Conservation (phyloP, 2,113 vertebrate species). For the Sclerurus mexicanus region DNA sequence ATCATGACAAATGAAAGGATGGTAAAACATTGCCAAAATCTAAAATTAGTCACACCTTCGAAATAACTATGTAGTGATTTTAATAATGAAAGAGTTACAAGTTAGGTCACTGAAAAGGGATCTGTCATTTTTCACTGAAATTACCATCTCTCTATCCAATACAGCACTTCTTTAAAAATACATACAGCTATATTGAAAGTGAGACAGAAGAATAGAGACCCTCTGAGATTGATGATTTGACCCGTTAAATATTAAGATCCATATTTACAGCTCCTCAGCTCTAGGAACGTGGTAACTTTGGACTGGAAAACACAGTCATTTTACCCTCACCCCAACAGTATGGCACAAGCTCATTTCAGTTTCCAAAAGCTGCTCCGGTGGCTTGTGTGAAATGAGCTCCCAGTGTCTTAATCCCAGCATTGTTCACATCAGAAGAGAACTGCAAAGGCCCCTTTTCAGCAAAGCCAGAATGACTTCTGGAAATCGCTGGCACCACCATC, state of each 20-base stretch:
- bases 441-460: background rate
- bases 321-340: background rate
- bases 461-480: background rate
- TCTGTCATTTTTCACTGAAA: slow-evolving; percentile 71
- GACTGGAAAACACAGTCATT: background rate
- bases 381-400: background rate
- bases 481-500: background rate
- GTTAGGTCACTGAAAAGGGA: slow-evolving; percentile 51
- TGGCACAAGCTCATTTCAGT: background rate
- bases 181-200: slow-evolving; percentile 44
- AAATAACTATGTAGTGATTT: slow-evolving; percentile 52
- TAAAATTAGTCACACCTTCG: slow-evolving; percentile 68
- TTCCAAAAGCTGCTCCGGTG: background rate
- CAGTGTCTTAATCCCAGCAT: background rate
- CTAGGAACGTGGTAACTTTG: background rate
- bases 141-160: slow-evolving; percentile 66
- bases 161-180: slow-evolving; percentile 74
- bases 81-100: slow-evolving; percentile 62
- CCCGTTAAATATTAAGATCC: slow-evolving; percentile 75
- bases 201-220: slow-evolving; percentile 35
- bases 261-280: slow-evolving; percentile 63
- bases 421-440: background rate
- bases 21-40: slow-evolving; percentile 47
- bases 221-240: slow-evolving; percentile 52
- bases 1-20: background rate